Evolutionary conservation across 2,888 invertebrate species (phyloP), one percentile per base, ranked within the genome.

Genomic region (Callimorpha dominula): DNA sequence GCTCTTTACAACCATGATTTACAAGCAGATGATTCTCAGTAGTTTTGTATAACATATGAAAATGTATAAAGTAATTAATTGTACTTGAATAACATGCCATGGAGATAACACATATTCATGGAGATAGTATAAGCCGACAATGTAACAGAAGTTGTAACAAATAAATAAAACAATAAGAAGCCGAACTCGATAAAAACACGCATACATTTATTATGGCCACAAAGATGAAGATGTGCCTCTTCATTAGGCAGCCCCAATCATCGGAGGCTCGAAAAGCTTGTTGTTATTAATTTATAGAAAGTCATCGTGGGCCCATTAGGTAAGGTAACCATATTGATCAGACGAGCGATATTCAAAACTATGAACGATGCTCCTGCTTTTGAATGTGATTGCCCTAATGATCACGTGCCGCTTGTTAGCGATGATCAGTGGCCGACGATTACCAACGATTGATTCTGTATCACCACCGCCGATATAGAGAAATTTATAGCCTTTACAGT

Each of bases 211-310:
- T 86, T 85, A 85, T 85, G 81, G 87, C 84, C 80, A 85, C 86
- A 85, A 85, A 89, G 91, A 95, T 94, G 91, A 93, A 94, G 94
- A 91, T 88, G 87, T 88, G 90, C 89, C 91, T 91, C 93, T 90
- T 95, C 93, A 95, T 95, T 95, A 95, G 92, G 87, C 85, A 85
- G 83, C 86, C 78, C 91, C 93, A 93, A 93, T 95, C 94, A 90
- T 91, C 89, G 89, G 87, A 85, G 88, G 88, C 89, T 89, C 87
- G 80, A 81, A 81, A 80, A 81, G 89, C 87, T 90, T 91, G 93
- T 94, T 93, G 93, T 95, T 95, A 95, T 95, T 94, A 94, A 95
- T 95, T 94, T 95, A 94, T 95, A 94, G 95, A 95, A 94, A 95
- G 95, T 95, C 95, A 95, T 95, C 93, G 91, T 90, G 84, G 79